Conservation (phyloP, 2,888 invertebrate genomes). For the Andrena dorsata region DNA sequence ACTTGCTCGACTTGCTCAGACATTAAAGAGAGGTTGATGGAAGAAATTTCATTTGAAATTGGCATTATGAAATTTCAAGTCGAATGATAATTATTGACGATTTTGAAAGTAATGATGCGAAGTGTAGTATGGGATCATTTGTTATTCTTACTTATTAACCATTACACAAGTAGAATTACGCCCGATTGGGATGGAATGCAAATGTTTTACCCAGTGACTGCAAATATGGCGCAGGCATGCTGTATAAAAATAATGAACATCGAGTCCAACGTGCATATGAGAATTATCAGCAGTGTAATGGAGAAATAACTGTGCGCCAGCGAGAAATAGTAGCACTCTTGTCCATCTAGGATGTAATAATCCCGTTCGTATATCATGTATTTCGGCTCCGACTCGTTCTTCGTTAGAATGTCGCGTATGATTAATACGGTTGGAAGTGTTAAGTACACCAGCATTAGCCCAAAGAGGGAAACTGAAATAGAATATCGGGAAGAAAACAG, state of each 20-base stretch:
- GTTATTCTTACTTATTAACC: too few species aligned
- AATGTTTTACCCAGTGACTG: constrained; percentile 1
- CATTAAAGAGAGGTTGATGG: too few species aligned
- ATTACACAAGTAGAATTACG: too few species aligned
- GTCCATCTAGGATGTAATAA: neutral
- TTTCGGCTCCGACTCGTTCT: neutral
- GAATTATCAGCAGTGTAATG: neutral
- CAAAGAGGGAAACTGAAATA: neutral
- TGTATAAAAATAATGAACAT: constrained; percentile 5
- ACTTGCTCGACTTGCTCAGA: too few species aligned
- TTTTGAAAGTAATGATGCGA: too few species aligned
- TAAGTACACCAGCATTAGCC: neutral
- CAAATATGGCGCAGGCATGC: constrained; percentile 2
- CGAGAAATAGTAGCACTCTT: neutral
- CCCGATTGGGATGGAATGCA: neutral
- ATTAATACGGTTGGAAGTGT: neutral
- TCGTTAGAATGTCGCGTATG: neutral
- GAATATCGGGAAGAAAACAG: neutral
- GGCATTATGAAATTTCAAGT: too few species aligned
- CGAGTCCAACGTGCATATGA: neutral
- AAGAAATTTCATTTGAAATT: too few species aligned
- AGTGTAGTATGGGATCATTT: too few species aligned
- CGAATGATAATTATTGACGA: too few species aligned
- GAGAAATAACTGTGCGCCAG: neutral
- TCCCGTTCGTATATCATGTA: neutral